Evolutionary conservation across 2,113 vertebrate genomes (phyloP).

Genomic region (Phaethon lepturus): DNA sequence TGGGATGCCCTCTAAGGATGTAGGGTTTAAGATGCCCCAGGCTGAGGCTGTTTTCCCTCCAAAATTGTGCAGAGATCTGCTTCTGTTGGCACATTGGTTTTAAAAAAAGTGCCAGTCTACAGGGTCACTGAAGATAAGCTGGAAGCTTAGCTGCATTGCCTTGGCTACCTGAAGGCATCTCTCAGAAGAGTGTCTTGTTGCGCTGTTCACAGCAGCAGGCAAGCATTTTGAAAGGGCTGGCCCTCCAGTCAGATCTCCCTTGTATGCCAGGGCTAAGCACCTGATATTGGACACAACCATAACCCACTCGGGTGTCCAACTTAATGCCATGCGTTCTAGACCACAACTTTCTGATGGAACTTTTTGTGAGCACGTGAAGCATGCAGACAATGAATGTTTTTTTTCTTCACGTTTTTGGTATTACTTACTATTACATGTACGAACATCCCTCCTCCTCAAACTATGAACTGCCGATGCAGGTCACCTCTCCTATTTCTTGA

Average conservation of each 20-base stretch:
- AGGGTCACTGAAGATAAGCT: neutral
- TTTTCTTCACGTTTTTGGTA: neutral
- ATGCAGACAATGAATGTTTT: neutral
- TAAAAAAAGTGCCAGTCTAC: neutral
- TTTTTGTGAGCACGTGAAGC: neutral
- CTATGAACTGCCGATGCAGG: neutral
- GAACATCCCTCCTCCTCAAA: neutral
- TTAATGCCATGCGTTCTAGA: neutral
- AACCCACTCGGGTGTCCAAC: neutral
- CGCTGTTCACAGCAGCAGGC: neutral
- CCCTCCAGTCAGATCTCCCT: neutral
- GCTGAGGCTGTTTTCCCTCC: neutral
- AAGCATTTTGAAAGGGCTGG: neutral
- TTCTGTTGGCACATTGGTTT: neutral
- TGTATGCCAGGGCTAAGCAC: neutral
- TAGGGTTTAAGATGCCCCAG: neutral
- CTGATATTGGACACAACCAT: neutral
- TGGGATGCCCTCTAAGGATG: neutral
- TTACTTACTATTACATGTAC: neutral
- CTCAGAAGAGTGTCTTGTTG: neutral
- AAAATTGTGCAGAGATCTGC: neutral
- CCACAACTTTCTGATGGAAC: neutral
- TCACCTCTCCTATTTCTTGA: neutral
- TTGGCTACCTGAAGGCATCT: neutral
- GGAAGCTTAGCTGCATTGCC: neutral